These are phyloP conservation scores for Metaphire vulgaris DNA, from an alignment of 1,140 invertebrate species.

Conservation along the genomic window DNA sequence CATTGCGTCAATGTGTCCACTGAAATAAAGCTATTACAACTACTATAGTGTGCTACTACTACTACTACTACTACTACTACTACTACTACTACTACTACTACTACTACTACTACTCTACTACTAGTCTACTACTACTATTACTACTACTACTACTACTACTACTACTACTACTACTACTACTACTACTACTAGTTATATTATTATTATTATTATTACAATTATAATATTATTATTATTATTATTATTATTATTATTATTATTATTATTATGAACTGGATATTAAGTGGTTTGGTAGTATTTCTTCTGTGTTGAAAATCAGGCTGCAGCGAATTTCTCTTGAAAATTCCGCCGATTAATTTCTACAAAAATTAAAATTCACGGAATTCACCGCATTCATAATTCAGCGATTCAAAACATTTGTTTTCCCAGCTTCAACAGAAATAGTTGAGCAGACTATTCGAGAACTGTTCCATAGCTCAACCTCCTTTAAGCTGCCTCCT, in stretches of 20 bases:
- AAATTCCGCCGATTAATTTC: too few relatives aligned
- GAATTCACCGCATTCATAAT: too few relatives aligned
- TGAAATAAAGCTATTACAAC: conserved; percentile 7
- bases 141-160: conserved; percentile 17
- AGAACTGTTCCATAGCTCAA: too few relatives aligned
- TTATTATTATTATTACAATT: conserved; percentile 5
- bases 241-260: conserved; percentile 9
- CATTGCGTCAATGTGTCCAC: too few relatives aligned
- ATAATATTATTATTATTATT: conserved; percentile 10
- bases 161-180: conserved; percentile 19
- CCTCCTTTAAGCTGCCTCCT: too few relatives aligned
- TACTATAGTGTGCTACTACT: conserved; percentile 4
- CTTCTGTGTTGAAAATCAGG: too few relatives aligned
- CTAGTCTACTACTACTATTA: conserved; percentile 17
- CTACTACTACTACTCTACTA: conserved; percentile 19
- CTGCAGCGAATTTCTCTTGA: too few relatives aligned
- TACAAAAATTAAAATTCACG: too few relatives aligned
- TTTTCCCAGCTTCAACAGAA: too few relatives aligned
- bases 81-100: conserved; percentile 16
- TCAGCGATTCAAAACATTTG: too few relatives aligned
- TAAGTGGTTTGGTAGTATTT: not conserved
- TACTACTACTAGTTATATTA: conserved; percentile 12
- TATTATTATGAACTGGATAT: not conserved
- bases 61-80: conserved; percentile 11
- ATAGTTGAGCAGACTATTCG: too few relatives aligned